Evolutionary conservation across 2,113 vertebrate species (phyloP).

Genomic region (Xenopus laevis): DNA sequence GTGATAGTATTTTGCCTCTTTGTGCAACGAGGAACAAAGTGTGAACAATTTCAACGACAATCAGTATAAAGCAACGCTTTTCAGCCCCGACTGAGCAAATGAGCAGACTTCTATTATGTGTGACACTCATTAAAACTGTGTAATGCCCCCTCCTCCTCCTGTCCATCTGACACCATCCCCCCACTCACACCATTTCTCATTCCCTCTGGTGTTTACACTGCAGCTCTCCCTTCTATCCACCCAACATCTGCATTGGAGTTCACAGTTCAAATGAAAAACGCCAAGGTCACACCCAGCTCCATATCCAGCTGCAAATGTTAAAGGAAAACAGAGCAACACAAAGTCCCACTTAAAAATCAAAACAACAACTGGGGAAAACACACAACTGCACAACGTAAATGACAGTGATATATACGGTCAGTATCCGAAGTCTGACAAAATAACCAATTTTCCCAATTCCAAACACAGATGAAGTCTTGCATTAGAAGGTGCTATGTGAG

Average conservation of each 20-base stretch:
- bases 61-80: no score
- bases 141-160: background rate
- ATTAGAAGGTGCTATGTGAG: no score
- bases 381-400: no score
- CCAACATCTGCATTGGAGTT: conserved; percentile 41
- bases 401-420: no score
- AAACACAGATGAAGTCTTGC: no score
- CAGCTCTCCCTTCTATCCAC: conserved; percentile 19
- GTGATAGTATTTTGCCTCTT: no score
- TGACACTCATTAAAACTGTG: conserved; percentile 35
- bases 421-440: no score
- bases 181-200: conserved; percentile 14
- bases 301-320: conserved; percentile 13
- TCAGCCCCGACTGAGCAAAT: background rate
- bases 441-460: no score
- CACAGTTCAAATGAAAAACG: conserved; percentile 36
- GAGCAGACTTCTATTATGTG: conserved; percentile 25
- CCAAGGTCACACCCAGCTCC: conserved; percentile 24
- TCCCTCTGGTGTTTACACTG: conserved; percentile 28
- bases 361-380: no score
- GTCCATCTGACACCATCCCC: background rate
- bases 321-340: background rate
- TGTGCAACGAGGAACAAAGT: no score
- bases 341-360: no score
- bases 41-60: no score